Evolutionary conservation across 1,140 invertebrate species (phyloP), one percentile per base, ranked within the genome.

Genomic region (Drosophila carrolli): DNA sequence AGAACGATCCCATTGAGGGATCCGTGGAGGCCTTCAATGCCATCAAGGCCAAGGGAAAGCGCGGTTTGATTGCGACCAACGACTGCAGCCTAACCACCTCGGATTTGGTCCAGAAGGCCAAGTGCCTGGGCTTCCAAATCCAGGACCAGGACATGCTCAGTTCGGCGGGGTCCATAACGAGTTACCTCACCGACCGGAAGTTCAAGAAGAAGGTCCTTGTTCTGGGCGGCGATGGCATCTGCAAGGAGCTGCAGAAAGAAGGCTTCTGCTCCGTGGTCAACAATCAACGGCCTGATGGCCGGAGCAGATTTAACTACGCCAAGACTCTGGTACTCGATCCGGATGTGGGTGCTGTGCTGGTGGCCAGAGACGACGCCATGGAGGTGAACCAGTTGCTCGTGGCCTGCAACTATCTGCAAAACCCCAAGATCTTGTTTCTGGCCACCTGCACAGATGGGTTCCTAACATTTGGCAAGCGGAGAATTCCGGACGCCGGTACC

Each of bases 301-400:
- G n/a, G 4, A 9, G n/a, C 0, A 72, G 56, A 50, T 5, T 23
- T 0, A 14, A 79, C 0, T 66, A 66, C 8, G 51, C 59, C 2
- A 7, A 1, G 7, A 13, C 37, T 4, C 3, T 81, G 23, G 5
- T 47, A 7, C 2, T 81, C 0, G 85, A 90, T 68, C 43, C 57
- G 5, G 14, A 75, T 1, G 77, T 89, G 2, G 77, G 85, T 2
- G 80, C 77, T 8, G 70, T 89, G 4, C 38, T 89, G 29, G 72
- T 89, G 4, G 66, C 16, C 46, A 56, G 60, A 11, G 70, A 81
- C 41, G 62, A 78, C 16, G 4, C 2, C 4, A 66, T 90, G 11
- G 55, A 44, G 9, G 19, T 70, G n/a, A 13, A 35, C 13, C 56
- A 55, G 0, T 47, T 89, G 13, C 51, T 84, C 1, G 27, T 55